These are phyloP conservation scores for Peromyscus californicus DNA, from an alignment of 2,113 vertebrate genomes.

Conservation along the genomic window DNA sequence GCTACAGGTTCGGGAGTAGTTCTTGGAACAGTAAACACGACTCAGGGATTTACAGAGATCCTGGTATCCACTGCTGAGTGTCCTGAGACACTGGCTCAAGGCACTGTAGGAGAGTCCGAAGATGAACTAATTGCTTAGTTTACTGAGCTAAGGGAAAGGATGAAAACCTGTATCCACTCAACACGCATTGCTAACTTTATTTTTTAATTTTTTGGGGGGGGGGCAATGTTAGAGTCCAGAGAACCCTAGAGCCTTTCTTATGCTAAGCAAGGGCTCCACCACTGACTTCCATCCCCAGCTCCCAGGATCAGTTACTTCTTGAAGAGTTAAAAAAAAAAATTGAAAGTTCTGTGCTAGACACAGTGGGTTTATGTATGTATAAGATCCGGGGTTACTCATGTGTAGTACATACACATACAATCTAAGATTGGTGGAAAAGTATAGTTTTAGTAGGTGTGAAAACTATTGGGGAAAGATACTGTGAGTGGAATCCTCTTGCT, in stretches of 20 bases:
- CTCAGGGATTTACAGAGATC: background rate
- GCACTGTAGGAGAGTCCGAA: background rate
- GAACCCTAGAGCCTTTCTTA: background rate
- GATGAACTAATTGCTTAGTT: background rate
- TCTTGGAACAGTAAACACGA: background rate
- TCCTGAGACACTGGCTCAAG: background rate
- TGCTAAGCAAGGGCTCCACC: background rate
- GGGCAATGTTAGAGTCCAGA: background rate
- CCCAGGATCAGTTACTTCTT: background rate
- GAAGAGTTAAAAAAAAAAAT: conserved; percentile 23
- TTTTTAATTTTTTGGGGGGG: too few species aligned
- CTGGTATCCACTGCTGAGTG: background rate
- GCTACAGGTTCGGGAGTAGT: background rate
- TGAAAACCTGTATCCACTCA: background rate
- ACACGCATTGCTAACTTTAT: background rate
- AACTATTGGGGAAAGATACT: background rate
- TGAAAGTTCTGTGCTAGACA: background rate
- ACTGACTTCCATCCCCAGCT: background rate
- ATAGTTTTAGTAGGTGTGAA: background rate
- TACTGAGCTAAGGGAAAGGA: background rate
- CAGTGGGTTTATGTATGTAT: background rate
- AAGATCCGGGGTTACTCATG: background rate
- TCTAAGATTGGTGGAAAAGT: background rate
- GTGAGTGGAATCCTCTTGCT: background rate
- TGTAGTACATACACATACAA: background rate